A percentile compares a stretch with the other conserved stretches of the same genome.
phyloP scores from a whole-genome alignment of 30 jellyfish, hydroid and myxozoan genomes.

The Turritopsis rubra region DNA sequence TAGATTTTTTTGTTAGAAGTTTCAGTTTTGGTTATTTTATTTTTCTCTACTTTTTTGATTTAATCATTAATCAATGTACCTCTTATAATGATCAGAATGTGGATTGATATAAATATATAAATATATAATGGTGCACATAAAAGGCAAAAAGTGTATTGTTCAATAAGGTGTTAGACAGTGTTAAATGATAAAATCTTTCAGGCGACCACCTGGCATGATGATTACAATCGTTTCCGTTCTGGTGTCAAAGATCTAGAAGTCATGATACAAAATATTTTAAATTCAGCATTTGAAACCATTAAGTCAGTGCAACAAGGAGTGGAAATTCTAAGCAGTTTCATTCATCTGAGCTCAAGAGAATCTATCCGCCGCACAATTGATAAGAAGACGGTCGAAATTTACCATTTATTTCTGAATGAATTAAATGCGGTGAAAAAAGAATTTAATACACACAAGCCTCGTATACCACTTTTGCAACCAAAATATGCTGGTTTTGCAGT shows the following conservation, averaged over 20 bases:
- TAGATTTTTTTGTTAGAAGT: too few species aligned
- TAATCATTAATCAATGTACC: too few species aligned
- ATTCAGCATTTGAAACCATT: slow-evolving; percentile 92
- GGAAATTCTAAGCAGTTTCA: slow-evolving; percentile 64
- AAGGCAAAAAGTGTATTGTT: too few species aligned
- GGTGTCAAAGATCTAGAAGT: slow-evolving; percentile 93
- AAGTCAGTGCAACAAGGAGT: slow-evolving; percentile 88
- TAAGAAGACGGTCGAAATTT: slow-evolving; percentile 77
- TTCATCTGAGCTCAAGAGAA: slow-evolving; percentile 89
- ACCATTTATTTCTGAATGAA: slow-evolving; percentile 69
- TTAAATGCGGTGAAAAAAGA: slow-evolving; percentile 88
- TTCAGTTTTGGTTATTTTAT: too few species aligned
- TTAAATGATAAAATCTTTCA: slow-evolving; percentile 1
- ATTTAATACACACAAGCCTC: slow-evolving; percentile 75
- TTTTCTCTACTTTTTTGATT: too few species aligned
- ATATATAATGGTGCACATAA: too few species aligned
- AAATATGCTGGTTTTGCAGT: slow-evolving; percentile 95
- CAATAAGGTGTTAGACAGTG: too few species aligned
- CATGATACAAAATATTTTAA: slow-evolving; percentile 83
- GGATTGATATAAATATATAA: too few species aligned
- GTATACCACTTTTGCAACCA: slow-evolving; percentile 76
- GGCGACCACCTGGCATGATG: slow-evolving; percentile 99
- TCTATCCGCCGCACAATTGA: slow-evolving; percentile 79
- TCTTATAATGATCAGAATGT: too few species aligned
- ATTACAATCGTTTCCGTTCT: slow-evolving; percentile 74